phyloP scores from a whole-genome alignment of 35 echinoderm and acorn worm species.

The Chiridota heheva region DNA sequence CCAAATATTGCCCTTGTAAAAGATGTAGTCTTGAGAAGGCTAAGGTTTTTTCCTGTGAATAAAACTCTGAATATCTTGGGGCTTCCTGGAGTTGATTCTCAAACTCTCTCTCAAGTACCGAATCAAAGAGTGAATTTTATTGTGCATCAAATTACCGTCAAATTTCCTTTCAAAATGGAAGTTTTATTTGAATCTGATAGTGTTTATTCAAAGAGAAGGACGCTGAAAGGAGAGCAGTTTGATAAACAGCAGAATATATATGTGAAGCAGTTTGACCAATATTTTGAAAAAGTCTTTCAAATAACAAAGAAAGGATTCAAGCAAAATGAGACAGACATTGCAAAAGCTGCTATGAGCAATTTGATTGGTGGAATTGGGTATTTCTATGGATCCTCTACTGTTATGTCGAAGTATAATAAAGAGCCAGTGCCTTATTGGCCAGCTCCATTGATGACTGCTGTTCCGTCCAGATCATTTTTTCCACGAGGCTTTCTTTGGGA shows the following conservation, averaged over 20 bases:
- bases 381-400: conserved; percentile 79
- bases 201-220: conserved; percentile 4
- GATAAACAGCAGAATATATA: conserved; percentile 45
- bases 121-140: conserved; percentile 79
- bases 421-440: conserved; percentile 83
- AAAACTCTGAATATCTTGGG: conserved; percentile 67
- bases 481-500: conserved; percentile 90
- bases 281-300: conserved; percentile 78
- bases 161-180: conserved; percentile 88
- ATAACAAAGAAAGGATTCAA: conserved; percentile 67
- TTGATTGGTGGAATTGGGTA: conserved; percentile 92
- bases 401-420: conserved; percentile 62
- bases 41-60: conserved; percentile 60
- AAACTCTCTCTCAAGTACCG: conserved; percentile 44
- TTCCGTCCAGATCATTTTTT: conserved; percentile 94
- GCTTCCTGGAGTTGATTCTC: conserved; percentile 68
- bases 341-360: conserved; percentile 89
- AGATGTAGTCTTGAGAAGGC: conserved; percentile 61
- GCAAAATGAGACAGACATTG: conserved; percentile 57
- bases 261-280: conserved; percentile 60
- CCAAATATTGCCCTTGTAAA: conserved; percentile 78
- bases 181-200: conserved; percentile 92
- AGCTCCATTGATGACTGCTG: conserved; percentile 75
- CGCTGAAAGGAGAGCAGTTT: conserved; percentile 55
- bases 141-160: conserved; percentile 82